These are phyloP conservation scores for Agonopterix alstromeriana DNA, from an alignment of 2,888 invertebrate species.

Conservation along the genomic window DNA sequence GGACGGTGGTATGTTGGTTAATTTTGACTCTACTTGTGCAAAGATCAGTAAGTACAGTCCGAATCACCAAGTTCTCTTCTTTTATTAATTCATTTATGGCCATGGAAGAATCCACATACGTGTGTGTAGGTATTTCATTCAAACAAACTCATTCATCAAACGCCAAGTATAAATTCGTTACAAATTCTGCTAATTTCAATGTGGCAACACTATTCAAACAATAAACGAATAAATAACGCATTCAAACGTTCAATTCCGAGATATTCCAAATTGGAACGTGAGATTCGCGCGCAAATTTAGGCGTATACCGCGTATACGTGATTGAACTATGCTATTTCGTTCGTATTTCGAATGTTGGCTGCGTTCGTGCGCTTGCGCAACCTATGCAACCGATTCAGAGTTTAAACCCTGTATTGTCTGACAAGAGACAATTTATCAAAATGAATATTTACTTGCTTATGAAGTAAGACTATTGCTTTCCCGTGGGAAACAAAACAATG, in stretches of 20 bases:
- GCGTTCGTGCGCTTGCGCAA: slow-evolving; percentile 31
- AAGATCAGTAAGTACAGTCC: too few species aligned
- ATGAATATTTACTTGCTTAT: slow-evolving; percentile 10
- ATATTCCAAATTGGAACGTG: slow-evolving; percentile 41
- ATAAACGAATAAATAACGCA: not conserved
- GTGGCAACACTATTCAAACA: not conserved
- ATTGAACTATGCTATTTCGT: slow-evolving; percentile 46
- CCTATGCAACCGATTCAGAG: slow-evolving; percentile 10
- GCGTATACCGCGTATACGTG: slow-evolving; percentile 38
- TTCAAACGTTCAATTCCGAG: slow-evolving; percentile 22
- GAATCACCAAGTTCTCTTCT: too few species aligned
- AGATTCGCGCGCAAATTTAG: slow-evolving; percentile 41
- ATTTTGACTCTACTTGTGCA: too few species aligned
- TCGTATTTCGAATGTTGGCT: slow-evolving; percentile 33
- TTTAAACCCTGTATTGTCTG: slow-evolving; percentile 18
- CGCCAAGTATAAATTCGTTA: too few species aligned
- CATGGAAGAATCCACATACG: too few species aligned
- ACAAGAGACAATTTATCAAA: slow-evolving; percentile 47
- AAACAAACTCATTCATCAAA: too few species aligned
- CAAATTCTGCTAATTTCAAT: not conserved
- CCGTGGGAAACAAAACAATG: slow-evolving; percentile 1
- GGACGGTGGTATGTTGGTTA: too few species aligned
- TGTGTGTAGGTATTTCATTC: too few species aligned
- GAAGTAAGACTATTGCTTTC: not conserved
- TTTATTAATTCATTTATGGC: too few species aligned